Base-by-base conservation (phyloP, 1,140 invertebrate species). In the Nautilus pompilius region DNA sequence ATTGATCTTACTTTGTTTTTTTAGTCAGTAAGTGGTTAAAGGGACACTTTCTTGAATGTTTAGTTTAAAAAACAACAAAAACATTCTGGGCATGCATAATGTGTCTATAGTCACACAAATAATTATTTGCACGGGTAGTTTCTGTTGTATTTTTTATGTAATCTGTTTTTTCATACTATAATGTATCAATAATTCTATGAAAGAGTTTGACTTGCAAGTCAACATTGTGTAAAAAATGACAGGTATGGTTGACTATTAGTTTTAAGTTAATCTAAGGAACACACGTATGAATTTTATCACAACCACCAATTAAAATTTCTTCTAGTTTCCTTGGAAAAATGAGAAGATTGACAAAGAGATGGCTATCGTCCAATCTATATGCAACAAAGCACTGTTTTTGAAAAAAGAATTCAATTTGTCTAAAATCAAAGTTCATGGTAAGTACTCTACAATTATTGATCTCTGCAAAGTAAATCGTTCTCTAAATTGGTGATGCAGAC, bases 351-450 rank as follows among this genome's bases (percentile, higher is more conserved):
- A 68, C 15, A 34, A 13, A 10, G 51, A 54, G n/a, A 68, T 65
- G 59, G 34, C 5, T 0, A 28, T 29, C 2, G 54, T 62, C 28
- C 24, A 13, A 20, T 5, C 24, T 22, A 65, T 68, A 29, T 33
- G 46, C 33, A 46, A 61, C 26, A 32, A 64, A 20, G 24, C 55
- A 33, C 55, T 51, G 28, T 61, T 32, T 56, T 10, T 65, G 13
- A 48, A 59, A 13, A 64, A 61, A 41, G 62, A 64, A 32, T 64
- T 51, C 26, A 61, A 62, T 20, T 26, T 65, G 24, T 36, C 59
- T 30, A 64, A 60, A 17, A 53, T 41, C 3, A 65, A 53, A 51
- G 22, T 48, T 20, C 17, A 58, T 10, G 13, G 66, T 68, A 41
- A 62, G 59, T 36, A n/a, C n/a, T n/a, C n/a, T n/a, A n/a, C n/a